A percentile compares a stretch with the other conserved stretches of the same genome.
phyloP scores from a whole-genome alignment of 2,888 invertebrate genomes.

The Phragmatobia fuliginosa region DNA sequence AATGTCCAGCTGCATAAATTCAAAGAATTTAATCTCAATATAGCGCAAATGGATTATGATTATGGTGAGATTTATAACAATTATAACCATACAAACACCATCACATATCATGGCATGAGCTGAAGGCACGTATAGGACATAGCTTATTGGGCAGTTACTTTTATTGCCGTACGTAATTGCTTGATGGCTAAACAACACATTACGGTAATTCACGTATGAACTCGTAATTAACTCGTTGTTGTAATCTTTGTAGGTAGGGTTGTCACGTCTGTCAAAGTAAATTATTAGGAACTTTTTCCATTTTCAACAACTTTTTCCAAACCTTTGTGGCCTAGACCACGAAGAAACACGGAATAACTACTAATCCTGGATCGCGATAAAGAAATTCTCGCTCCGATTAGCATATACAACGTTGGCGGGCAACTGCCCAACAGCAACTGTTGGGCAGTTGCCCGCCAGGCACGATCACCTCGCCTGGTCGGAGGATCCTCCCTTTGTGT shows the following conservation, averaged over 20 bases:
- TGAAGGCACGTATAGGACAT: neutral
- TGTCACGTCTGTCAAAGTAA: neutral
- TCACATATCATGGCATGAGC: neutral
- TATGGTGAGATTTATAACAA: neutral
- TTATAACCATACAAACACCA: neutral
- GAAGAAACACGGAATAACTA: too few relatives aligned
- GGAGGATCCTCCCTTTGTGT: too few relatives aligned
- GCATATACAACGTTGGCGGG: too few relatives aligned
- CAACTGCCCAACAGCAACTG: too few relatives aligned
- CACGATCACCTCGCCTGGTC: too few relatives aligned
- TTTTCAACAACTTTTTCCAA: neutral
- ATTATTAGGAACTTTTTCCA: neutral
- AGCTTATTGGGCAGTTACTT: conserved; percentile 1
- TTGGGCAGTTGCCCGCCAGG: too few relatives aligned
- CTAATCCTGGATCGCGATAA: too few relatives aligned
- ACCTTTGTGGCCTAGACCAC: too few relatives aligned
- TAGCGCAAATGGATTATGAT: neutral
- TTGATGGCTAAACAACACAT: conserved; percentile 18
- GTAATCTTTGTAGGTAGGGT: neutral
- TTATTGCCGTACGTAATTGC: conserved; percentile 10
- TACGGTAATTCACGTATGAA: conserved; percentile 14
- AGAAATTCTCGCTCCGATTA: too few relatives aligned
- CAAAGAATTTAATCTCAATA: neutral
- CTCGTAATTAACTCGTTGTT: conserved; percentile 2
- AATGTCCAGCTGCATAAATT: too few relatives aligned